Evolutionary conservation across 2,888 invertebrate species (phyloP).

Genomic region (Mystacides longicornis): DNA sequence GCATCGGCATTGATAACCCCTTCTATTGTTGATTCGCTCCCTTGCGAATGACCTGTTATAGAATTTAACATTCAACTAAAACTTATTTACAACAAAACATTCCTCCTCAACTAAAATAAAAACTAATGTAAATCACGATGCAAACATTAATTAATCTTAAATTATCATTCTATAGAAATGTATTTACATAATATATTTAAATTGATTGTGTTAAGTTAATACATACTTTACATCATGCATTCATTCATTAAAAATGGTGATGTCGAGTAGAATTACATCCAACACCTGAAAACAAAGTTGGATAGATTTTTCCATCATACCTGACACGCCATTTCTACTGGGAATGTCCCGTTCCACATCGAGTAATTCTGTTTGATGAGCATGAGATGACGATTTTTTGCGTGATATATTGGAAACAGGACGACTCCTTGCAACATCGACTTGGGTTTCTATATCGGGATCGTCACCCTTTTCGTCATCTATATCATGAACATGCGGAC

Average conservation of each 20-base stretch:
- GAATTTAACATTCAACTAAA: slow-evolving; percentile 10
- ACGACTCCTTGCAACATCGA: not conserved
- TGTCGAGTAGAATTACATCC: too few species aligned
- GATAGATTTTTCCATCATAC: not conserved
- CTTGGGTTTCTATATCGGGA: slow-evolving; percentile 24
- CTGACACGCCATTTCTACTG: not conserved
- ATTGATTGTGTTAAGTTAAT: too few species aligned
- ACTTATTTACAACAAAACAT: slow-evolving; percentile 4
- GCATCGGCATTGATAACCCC: slow-evolving; percentile 44
- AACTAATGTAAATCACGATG: too few species aligned
- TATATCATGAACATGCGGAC: slow-evolving; percentile 26
- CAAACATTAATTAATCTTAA: too few species aligned
- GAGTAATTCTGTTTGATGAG: not conserved
- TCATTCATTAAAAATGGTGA: too few species aligned
- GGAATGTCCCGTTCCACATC: not conserved
- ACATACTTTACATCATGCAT: too few species aligned
- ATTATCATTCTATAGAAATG: too few species aligned
- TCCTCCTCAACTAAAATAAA: slow-evolving; percentile 15
- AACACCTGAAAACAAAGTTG: too few species aligned
- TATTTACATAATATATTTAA: too few species aligned
- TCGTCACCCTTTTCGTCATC: slow-evolving; percentile 28
- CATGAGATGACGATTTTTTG: not conserved
- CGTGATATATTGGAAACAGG: not conserved
- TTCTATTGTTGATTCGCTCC: slow-evolving; percentile 33
- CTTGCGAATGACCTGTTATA: slow-evolving; percentile 19